Base-by-base conservation (phyloP, 2,113 vertebrate genomes). In the Phrynosoma blainvillii region DNA sequence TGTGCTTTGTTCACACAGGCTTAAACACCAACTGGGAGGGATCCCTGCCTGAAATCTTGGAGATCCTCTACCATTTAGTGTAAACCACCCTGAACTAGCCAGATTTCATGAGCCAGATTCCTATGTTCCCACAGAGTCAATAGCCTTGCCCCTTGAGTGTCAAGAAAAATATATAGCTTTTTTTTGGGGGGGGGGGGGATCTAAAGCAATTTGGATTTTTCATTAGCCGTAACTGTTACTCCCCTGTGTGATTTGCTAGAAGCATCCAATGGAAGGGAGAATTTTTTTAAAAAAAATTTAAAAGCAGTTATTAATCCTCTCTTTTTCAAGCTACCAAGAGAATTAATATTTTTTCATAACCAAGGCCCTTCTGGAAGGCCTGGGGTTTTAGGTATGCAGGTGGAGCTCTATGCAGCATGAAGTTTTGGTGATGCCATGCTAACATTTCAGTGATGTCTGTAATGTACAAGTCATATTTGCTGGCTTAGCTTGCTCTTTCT, bases 401-500 rank as follows among this genome's bases (percentile, higher is more conserved):
- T 56, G 32, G 74, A 78, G n/a, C 52, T 68, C 73, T 14, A 32
- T 36, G 32, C 36, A 20, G 59, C 40, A 68, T 21, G 20, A 36
- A 56, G 47, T 70, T 54, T 84, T n/a, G 18, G 42, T 68, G 18
- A 42, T 54, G 11, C 42, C 13, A 2, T 70, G 8, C 76, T 83
- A 68, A 70, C 42, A 77, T 88, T 83, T 84, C n/a, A 30, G 42
- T 76, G 79, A 82, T 25, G 73, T 66, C 56, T 54, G 40, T 52
- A 78, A 78, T 23, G 54, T 25, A 81, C 52, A 42, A 70, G 36
- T 82, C 54, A 62, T 87, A 87, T 83, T 82, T 88, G 73, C 80
- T 82, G 62, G 87, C 80, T 88, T 88, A 88, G 81, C 42, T 77
- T 77, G 80, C 80, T 68, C 47, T 68, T 70, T 40, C 80, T 77